These are phyloP conservation scores for Lithophane semibrunnea DNA, from an alignment of 2,888 invertebrate species.

Conservation along the genomic window DNA sequence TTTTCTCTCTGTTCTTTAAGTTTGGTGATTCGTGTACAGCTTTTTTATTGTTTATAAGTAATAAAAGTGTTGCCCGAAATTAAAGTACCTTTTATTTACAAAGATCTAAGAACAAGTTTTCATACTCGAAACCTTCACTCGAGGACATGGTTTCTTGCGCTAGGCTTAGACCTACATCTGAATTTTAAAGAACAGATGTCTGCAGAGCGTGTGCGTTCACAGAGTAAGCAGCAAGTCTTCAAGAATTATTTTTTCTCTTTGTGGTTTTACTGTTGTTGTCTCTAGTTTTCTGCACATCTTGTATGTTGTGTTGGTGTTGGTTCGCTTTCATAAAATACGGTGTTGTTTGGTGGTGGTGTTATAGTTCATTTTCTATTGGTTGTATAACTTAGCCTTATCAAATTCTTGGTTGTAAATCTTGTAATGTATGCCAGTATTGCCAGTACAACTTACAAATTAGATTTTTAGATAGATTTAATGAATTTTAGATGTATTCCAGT, in stretches of 20 bases:
- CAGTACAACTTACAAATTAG: constrained; percentile 16
- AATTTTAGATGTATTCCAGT: constrained; percentile 30
- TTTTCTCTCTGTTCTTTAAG: constrained; percentile 52
- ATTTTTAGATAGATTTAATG: constrained; percentile 33
- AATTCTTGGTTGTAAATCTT: constrained; percentile 26
- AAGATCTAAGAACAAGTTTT: constrained; percentile 23
- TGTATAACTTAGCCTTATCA: constrained; percentile 13
- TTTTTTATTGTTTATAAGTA: constrained; percentile 38
- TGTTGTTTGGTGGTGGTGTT: constrained; percentile 58
- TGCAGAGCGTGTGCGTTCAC: constrained; percentile 39
- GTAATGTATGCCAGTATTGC: constrained; percentile 32
- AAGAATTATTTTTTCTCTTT: constrained; percentile 18
- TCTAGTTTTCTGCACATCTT: constrained; percentile 49
- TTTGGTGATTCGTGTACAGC: constrained; percentile 52
- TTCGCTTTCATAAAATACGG: constrained; percentile 44
- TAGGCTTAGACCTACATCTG: constrained; percentile 33
- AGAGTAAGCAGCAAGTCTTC: constrained; percentile 45
- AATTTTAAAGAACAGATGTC: constrained; percentile 54
- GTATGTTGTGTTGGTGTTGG: constrained; percentile 58
- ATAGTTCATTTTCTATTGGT: constrained; percentile 30
- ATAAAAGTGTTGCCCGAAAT: constrained; percentile 36
- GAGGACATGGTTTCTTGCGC: constrained; percentile 17
- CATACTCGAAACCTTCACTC: constrained; percentile 17
- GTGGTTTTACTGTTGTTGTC: constrained; percentile 35
- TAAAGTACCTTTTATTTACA: constrained; percentile 35